These are phyloP conservation scores for Aplysia californica DNA, from an alignment of 1,140 invertebrate species.

Conservation along the genomic window DNA sequence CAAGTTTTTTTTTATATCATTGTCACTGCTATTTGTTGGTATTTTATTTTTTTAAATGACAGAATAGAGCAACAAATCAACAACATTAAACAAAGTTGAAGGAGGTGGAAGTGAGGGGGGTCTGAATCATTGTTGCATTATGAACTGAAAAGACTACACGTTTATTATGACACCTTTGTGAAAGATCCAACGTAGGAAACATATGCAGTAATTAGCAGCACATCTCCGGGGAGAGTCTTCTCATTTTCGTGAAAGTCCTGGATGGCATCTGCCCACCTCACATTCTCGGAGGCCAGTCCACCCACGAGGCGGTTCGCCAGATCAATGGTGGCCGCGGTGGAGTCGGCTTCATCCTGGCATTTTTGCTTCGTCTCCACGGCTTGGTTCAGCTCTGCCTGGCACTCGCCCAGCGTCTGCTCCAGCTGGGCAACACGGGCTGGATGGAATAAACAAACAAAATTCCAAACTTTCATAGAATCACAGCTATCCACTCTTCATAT, in stretches of 20 bases:
- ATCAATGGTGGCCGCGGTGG: constrained; percentile 85
- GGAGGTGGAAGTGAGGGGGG: too few relatives aligned
- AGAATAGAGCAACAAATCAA: too few relatives aligned
- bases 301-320: constrained; percentile 95
- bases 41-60: too few relatives aligned
- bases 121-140: too few relatives aligned
- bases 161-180: constrained; percentile 89
- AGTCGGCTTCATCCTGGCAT: constrained; percentile 73
- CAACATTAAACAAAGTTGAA: too few relatives aligned
- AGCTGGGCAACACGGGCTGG: constrained; percentile 80
- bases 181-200: constrained; percentile 97
- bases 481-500: too few relatives aligned
- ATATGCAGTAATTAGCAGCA: constrained; percentile 93
- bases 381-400: constrained; percentile 84
- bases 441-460: not conserved
- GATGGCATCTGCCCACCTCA: constrained; percentile 94
- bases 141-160: too few relatives aligned
- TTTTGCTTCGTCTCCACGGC: constrained; percentile 90
- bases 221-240: constrained; percentile 91
- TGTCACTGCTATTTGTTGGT: too few relatives aligned
- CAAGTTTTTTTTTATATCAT: too few relatives aligned
- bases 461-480: not conserved
- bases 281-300: constrained; percentile 94
- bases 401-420: constrained; percentile 74
- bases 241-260: constrained; percentile 89